Evolutionary conservation across 2,888 invertebrate species (phyloP), one percentile per base, ranked within the genome.

Genomic region (Dioctria linearis): DNA sequence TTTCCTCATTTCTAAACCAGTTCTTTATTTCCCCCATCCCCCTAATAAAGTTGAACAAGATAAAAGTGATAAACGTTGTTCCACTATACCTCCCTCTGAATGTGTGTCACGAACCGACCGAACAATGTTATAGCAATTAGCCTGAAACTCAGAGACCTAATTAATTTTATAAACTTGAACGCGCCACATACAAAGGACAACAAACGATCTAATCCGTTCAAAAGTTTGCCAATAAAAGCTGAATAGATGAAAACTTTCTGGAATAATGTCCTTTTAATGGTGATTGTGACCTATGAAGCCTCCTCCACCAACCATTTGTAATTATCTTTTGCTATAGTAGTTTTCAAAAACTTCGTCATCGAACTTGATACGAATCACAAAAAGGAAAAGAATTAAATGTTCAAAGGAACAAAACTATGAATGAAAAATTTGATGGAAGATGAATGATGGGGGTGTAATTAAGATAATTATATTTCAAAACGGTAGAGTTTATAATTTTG

Each of bases 111-210:
- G 51, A 25, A 25, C 25, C 25, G 25, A 25, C 0, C 25, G 25
- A 69, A 39, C 49, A 69, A 51, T 51, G 46, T 69, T 37, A 42
- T 65, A 69, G 69, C 69, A 69, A 69, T 69, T 69, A 69, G 69
- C 54, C 4, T 51, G 9, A n/a, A 69, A 69, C 69, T 69, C 37
- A 37, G 25, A 25, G 69, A 51, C 69, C 69, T 69, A 69, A 69
- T 69, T 69, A 69, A 69, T 69, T 69, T 69, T 69, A 69, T 69
- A 69, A 69, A 69, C 69, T 69, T 69, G 69, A 51, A 51, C 51
- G 25, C 25, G 51, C 51, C 51, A 69, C 49, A 69, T 51, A 69
- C 49, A 69, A 69, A 67, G 25, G 25, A 25, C 25, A 54, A 51
- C 49, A 69, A 69, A 69, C 43, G 51, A 69, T 69, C 2, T 25